Percentiles rank a stretch among this genome's conserved stretches.
Evolutionary conservation across 2,888 invertebrate species (phyloP).

Genomic region (Napeogenes inachia): DNA sequence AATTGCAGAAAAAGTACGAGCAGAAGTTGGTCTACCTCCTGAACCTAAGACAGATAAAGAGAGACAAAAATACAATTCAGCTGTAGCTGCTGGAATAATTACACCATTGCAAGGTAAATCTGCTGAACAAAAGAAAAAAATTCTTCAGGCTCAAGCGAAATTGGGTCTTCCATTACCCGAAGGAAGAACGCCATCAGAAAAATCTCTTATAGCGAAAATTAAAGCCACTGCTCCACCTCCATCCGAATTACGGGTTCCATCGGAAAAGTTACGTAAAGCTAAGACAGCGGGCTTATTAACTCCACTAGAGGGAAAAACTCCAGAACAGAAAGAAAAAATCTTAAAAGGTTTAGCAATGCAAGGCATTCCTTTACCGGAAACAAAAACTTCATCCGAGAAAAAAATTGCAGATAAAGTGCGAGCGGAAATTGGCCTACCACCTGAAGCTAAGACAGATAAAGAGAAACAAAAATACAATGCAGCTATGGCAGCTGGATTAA

Average conservation of each 20-base stretch:
- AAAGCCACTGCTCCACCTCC: conserved; percentile 16
- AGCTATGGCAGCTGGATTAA: conserved; percentile 31
- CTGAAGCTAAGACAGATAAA: conserved; percentile 22
- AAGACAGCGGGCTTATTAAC: conserved; percentile 34
- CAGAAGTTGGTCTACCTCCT: conserved; percentile 22
- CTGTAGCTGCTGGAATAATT: conserved; percentile 25
- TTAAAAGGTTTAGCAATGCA: conserved; percentile 23
- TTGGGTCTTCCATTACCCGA: conserved; percentile 37
- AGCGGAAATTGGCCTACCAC: conserved; percentile 29
- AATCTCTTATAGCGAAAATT: conserved; percentile 26
- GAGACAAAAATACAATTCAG: conserved; percentile 29
- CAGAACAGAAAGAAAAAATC: conserved; percentile 30
- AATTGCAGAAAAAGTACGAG: conserved; percentile 23
- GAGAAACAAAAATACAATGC: conserved; percentile 26
- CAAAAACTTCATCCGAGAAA: conserved; percentile 34
- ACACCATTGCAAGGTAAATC: conserved; percentile 35
- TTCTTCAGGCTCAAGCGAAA: conserved; percentile 38
- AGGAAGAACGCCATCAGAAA: conserved; percentile 25
- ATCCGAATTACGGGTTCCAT: conserved; percentile 18
- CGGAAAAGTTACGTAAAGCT: conserved; percentile 29
- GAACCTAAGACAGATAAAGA: conserved; percentile 22
- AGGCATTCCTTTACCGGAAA: conserved; percentile 30
- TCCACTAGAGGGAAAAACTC: conserved; percentile 22
- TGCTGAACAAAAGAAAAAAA: conserved; percentile 38
- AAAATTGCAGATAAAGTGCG: conserved; percentile 34